phyloP scores from a whole-genome alignment of 2,113 vertebrate species.

The Myotis yumanensis region DNA sequence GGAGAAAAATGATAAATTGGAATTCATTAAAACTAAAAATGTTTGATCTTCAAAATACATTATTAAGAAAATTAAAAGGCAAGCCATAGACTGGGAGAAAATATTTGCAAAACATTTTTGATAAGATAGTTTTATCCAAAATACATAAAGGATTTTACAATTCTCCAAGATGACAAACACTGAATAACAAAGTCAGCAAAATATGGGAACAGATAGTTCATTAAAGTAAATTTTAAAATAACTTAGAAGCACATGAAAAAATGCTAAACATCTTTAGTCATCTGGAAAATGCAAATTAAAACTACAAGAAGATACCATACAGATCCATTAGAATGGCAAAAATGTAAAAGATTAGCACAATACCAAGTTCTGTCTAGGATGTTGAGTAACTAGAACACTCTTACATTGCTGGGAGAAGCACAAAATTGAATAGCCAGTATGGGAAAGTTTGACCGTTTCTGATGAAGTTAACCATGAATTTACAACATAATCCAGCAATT shows the following conservation, averaged over 20 bases:
- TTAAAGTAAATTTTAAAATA: slow-evolving; percentile 33
- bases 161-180: neutral
- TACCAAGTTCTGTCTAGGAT: neutral
- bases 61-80: slow-evolving; percentile 21
- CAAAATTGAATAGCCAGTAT: neutral
- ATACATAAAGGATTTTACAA: neutral
- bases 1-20: neutral
- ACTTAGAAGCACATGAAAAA: neutral
- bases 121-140: slow-evolving; percentile 12
- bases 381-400: neutral
- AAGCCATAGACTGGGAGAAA: neutral
- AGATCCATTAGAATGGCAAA: neutral
- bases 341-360: neutral
- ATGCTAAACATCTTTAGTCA: neutral
- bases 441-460: neutral
- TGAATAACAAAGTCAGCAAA: neutral
- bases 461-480: neutral
- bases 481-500: neutral
- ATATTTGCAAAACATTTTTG: slow-evolving; percentile 2
- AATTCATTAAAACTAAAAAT: slow-evolving; percentile 28
- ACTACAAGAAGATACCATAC: neutral
- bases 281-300: slow-evolving; percentile 25
- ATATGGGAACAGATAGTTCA: neutral
- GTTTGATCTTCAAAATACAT: neutral
- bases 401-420: neutral